These are phyloP conservation scores for Ganaspis brasiliensis DNA, from an alignment of 2,888 invertebrate genomes.

Conservation along the genomic window DNA sequence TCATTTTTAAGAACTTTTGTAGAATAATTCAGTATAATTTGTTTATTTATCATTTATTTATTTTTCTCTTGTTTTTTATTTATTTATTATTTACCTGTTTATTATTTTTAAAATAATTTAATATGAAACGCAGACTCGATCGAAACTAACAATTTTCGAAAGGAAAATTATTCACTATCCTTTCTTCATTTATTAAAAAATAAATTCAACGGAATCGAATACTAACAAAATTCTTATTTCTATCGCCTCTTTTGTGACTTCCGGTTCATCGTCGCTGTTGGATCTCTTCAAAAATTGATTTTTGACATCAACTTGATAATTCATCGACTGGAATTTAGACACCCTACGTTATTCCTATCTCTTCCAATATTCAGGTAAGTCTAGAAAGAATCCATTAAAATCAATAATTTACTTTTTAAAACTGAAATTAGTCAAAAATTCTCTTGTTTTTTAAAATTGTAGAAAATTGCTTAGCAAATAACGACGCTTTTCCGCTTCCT, in stretches of 20 bases:
- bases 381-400: conserved; percentile 12
- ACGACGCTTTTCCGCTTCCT: conserved; percentile 54
- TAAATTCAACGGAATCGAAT: conserved; percentile 38
- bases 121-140: too few relatives aligned
- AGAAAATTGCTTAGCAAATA: conserved; percentile 35
- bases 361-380: conserved; percentile 75
- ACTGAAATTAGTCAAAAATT: too few relatives aligned
- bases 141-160: not conserved
- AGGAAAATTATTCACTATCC: not conserved
- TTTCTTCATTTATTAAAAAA: not conserved
- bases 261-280: conserved; percentile 67
- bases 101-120: too few relatives aligned
- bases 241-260: conserved; percentile 71
- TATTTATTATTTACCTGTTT: too few relatives aligned
- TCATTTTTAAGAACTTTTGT: too few relatives aligned
- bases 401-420: too few relatives aligned
- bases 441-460: not conserved
- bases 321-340: conserved; percentile 61
- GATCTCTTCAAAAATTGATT: conserved; percentile 58
- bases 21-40: too few relatives aligned
- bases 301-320: conserved; percentile 53
- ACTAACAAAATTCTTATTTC: conserved; percentile 73
- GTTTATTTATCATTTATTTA: too few relatives aligned
- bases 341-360: conserved; percentile 70
- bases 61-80: too few relatives aligned